Conservation (phyloP, 1,140 invertebrate species). For the Dufourea novaeangliae region DNA sequence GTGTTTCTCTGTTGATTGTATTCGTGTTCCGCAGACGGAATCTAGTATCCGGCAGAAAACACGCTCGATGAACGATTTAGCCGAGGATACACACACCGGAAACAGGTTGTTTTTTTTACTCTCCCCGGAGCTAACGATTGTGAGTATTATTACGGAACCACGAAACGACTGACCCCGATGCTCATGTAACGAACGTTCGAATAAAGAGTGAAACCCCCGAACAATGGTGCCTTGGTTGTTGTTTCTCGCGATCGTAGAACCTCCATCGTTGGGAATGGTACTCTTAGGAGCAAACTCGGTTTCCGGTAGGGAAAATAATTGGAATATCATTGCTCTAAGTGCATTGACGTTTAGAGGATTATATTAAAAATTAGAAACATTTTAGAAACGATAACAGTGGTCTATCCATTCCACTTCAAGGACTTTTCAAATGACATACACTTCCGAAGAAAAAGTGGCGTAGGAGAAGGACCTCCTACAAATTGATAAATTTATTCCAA, state of each 20-base stretch:
- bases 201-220: not conserved
- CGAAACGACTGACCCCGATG: not conserved
- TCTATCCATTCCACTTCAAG: too few species aligned
- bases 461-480: too few species aligned
- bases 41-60: conserved; percentile 45
- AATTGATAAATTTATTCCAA: too few species aligned
- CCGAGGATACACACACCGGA: conserved; percentile 36
- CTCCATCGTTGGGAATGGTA: conserved; percentile 2
- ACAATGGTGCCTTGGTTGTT: not conserved
- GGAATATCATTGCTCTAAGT: too few species aligned
- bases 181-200: not conserved
- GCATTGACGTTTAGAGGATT: too few species aligned
- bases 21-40: conserved; percentile 47
- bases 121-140: conserved; percentile 13
- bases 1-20: conserved; percentile 47
- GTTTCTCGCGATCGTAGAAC: not conserved
- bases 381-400: too few species aligned
- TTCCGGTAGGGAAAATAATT: too few species aligned
- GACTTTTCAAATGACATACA: too few species aligned
- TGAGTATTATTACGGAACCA: conserved; percentile 27
- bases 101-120: conserved; percentile 18
- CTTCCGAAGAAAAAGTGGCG: too few species aligned
- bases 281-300: too few species aligned
- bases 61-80: conserved; percentile 45
- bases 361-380: too few species aligned